Evolutionary conservation across 37 sponge, comb jelly and placozoan species (phyloP).

Genomic region (Beroe ovata): DNA sequence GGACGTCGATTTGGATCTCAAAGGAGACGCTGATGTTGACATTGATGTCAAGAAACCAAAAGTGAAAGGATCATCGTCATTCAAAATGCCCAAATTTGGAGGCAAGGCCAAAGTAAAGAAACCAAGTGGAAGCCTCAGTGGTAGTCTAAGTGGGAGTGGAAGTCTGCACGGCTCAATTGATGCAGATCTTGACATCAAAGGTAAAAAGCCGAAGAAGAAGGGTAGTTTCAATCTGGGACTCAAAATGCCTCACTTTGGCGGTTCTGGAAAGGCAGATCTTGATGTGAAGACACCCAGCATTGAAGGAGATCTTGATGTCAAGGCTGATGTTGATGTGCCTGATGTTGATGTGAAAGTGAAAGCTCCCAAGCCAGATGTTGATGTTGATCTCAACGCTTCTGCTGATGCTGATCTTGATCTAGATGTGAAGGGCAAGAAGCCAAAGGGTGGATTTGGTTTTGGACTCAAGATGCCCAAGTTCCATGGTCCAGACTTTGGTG

Average conservation of each 20-base stretch:
- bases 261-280: neutral
- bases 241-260: neutral
- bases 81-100: neutral
- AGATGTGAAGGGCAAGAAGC: slow-evolving; percentile 15
- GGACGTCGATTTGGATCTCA: neutral
- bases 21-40: neutral
- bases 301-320: neutral
- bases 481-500: slow-evolving; percentile 17
- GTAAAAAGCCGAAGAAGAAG: neutral
- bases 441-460: slow-evolving; percentile 32
- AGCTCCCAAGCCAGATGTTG: neutral
- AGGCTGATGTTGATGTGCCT: slow-evolving; percentile 40
- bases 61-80: neutral
- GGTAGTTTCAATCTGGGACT: neutral
- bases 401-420: neutral
- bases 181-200: neutral
- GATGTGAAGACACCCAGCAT: slow-evolving; percentile 23
- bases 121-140: neutral
- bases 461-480: slow-evolving; percentile 37
- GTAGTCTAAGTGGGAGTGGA: neutral
- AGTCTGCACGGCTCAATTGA: neutral
- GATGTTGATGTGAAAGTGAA: slow-evolving; percentile 17
- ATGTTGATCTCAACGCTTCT: neutral
- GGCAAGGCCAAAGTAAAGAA: neutral
- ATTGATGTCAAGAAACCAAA: slow-evolving; percentile 4